phyloP scores from a whole-genome alignment of 2,888 invertebrate genomes.

The Drosophila prostipennis region DNA sequence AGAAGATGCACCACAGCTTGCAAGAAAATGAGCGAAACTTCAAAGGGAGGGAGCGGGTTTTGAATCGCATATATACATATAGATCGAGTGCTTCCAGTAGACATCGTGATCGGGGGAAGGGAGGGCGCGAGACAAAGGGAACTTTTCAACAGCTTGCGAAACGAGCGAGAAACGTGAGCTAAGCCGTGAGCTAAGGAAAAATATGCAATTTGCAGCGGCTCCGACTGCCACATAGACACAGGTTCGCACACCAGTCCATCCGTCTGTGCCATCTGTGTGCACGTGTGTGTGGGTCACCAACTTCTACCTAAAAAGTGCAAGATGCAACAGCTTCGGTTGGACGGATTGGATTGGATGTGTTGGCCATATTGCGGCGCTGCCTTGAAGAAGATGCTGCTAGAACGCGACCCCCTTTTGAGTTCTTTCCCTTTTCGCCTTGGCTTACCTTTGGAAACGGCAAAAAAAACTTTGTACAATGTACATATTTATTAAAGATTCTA shows the following conservation, averaged over 20 bases:
- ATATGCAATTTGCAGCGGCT: conserved; percentile 54
- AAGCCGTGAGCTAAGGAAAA: conserved; percentile 49
- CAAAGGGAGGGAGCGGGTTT: conserved; percentile 33
- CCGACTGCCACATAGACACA: conserved; percentile 23
- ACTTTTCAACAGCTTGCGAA: conserved; percentile 59
- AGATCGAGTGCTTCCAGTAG: conserved; percentile 14
- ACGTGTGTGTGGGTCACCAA: conserved; percentile 27
- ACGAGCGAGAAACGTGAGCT: conserved; percentile 58
- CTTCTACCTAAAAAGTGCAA: conserved; percentile 31
- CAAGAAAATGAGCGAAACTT: conserved; percentile 50
- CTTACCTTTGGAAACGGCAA: not conserved
- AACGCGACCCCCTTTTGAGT: conserved; percentile 23
- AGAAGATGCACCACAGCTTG: conserved; percentile 25
- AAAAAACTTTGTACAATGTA: not conserved
- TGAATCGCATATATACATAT: conserved; percentile 20
- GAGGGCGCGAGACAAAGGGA: conserved; percentile 45
- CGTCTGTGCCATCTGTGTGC: too few species aligned
- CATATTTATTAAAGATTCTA: not conserved
- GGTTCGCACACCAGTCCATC: conserved; percentile 1
- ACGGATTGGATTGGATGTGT: conserved; percentile 41
- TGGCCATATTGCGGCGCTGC: conserved; percentile 49
- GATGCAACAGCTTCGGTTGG: conserved; percentile 37
- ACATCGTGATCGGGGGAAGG: not conserved
- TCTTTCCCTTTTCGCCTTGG: conserved; percentile 5
- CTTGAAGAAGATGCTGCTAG: conserved; percentile 48